phyloP scores from a whole-genome alignment of 92 coral and sea anemone species.

The Virgularia gustaviana region DNA sequence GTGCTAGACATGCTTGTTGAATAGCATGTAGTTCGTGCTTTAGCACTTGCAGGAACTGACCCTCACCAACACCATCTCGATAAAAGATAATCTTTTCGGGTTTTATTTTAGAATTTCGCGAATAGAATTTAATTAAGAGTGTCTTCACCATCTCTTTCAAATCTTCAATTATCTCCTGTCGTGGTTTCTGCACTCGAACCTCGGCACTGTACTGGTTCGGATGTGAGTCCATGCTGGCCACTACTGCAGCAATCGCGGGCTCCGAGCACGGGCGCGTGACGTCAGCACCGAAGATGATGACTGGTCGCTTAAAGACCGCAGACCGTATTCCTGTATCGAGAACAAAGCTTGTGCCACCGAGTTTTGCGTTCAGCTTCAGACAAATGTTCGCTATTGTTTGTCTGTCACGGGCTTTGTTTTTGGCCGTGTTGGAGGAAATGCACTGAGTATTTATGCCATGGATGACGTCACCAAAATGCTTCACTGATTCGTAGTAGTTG shows the following conservation, averaged over 20 bases:
- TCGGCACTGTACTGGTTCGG: slow-evolving; percentile 69
- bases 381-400: slow-evolving; percentile 76
- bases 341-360: slow-evolving; percentile 71
- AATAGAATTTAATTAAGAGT: slow-evolving; percentile 44
- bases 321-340: slow-evolving; percentile 44
- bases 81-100: slow-evolving; percentile 58
- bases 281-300: slow-evolving; percentile 83
- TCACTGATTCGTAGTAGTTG: slow-evolving; percentile 62
- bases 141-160: slow-evolving; percentile 66
- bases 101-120: background rate
- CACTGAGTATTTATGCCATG: slow-evolving; percentile 52
- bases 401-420: slow-evolving; percentile 39
- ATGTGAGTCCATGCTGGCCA: slow-evolving; percentile 73
- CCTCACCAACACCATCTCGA: slow-evolving; percentile 69
- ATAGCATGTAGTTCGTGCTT: slow-evolving; percentile 36
- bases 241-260: slow-evolving; percentile 86
- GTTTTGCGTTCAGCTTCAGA: slow-evolving; percentile 79
- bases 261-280: slow-evolving; percentile 77
- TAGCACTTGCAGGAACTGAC: slow-evolving; percentile 44
- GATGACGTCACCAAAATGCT: slow-evolving; percentile 71
- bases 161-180: slow-evolving; percentile 66
- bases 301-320: slow-evolving; percentile 54
- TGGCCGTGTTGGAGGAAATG: slow-evolving; percentile 46
- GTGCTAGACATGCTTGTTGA: slow-evolving; percentile 26
- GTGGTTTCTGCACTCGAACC: slow-evolving; percentile 67